phyloP scores from a whole-genome alignment of 2,113 vertebrate species.

The Rhea pennata region DNA sequence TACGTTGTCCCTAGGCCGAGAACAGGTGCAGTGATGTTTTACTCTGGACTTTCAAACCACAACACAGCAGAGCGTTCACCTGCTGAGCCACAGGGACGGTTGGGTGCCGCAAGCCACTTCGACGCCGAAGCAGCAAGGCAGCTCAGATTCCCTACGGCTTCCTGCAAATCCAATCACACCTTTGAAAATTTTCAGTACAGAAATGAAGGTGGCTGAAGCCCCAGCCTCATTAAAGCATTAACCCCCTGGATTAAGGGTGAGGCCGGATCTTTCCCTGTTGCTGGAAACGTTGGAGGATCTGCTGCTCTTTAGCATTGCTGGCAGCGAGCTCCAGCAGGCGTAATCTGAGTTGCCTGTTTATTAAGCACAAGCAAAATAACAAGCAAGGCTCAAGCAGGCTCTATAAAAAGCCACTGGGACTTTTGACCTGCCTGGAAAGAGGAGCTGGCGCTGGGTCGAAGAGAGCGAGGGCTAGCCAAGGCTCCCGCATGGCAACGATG shows the following conservation, averaged over 20 bases:
- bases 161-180: not conserved
- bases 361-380: not conserved
- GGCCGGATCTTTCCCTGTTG: not conserved
- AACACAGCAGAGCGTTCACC: rapidly evolving
- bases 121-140: not conserved
- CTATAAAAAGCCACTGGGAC: constrained; percentile 43
- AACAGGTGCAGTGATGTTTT: not conserved
- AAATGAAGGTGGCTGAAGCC: not conserved
- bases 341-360: not conserved
- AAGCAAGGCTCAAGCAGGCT: not conserved
- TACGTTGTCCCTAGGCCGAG: rapidly evolving
- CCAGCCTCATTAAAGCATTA: rapidly evolving
- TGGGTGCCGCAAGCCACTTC: rapidly evolving
- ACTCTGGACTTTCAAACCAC: not conserved
- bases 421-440: not conserved
- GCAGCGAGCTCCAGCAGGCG: not conserved
- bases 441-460: not conserved
- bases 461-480: not conserved
- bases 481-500: not conserved
- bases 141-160: not conserved
- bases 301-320: not conserved
- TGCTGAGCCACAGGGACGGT: not conserved
- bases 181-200: not conserved
- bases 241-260: not conserved
- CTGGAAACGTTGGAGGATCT: not conserved